Evolutionary conservation across 2,113 vertebrate species (phyloP).

Genomic region (Ammodytes marinus): DNA sequence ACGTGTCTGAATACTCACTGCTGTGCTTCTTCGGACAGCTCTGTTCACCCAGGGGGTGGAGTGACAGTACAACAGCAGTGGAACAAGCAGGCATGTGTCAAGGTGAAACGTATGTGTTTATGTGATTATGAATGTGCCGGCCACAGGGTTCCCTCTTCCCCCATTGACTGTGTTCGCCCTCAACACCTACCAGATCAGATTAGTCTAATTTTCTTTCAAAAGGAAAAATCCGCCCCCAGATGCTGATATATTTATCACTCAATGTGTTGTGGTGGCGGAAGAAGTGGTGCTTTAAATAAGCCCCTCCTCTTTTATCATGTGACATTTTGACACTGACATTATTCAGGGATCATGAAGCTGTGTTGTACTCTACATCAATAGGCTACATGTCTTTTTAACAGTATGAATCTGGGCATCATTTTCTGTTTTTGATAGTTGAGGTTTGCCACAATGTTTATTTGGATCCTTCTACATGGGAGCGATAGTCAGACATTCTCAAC

Average conservation of each 20-base stretch:
- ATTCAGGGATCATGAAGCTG: neutral
- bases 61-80: neutral
- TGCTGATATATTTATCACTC: neutral
- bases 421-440: neutral
- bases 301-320: neutral
- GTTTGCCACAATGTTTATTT: neutral
- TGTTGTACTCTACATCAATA: neutral
- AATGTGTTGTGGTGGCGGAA: neutral
- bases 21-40: neutral
- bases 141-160: neutral
- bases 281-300: too few relatives aligned
- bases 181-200: neutral
- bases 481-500: neutral
- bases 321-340: neutral
- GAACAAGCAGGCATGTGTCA: neutral
- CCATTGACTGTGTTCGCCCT: neutral
- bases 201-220: neutral
- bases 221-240: neutral
- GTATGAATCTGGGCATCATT: neutral
- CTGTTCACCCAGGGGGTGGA: neutral
- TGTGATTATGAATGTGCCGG: neutral
- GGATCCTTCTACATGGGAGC: neutral
- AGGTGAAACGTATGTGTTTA: neutral
- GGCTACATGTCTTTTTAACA: too few relatives aligned
- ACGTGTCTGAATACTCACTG: constrained; percentile 12